A percentile compares a stretch with the other conserved stretches of the same genome.
Conservation (phyloP, 1,140 invertebrate species). For the Drosophila parvula region DNA sequence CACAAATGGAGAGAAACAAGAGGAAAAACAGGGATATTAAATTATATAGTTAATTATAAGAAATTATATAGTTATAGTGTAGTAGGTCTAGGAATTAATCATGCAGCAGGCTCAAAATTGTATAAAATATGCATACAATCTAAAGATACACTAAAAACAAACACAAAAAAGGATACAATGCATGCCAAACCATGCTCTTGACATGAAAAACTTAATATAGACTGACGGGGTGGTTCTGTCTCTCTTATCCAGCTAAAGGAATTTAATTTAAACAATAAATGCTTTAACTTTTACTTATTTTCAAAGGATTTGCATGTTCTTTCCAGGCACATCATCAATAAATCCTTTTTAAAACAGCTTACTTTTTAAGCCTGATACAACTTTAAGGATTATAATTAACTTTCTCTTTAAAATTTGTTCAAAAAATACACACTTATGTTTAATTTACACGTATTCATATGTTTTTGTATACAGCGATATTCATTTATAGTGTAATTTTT, state of each 20-base stretch:
- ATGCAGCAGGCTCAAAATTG: conserved; percentile 31
- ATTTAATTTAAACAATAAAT: neutral
- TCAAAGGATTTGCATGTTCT: neutral
- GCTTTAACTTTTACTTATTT: neutral
- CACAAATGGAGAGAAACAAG: conserved; percentile 23
- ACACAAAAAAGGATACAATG: neutral
- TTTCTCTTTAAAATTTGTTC: neutral
- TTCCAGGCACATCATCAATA: neutral
- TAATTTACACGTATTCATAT: conserved; percentile 69
- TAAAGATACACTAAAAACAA: neutral
- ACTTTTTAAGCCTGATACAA: neutral
- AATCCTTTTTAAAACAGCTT: neutral
- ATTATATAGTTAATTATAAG: too few species aligned
- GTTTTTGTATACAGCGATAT: conserved; percentile 34
- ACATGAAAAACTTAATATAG: neutral
- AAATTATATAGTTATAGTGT: conserved; percentile 1
- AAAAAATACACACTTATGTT: conserved; percentile 46
- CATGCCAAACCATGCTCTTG: conserved; percentile 16
- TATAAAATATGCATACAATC: neutral
- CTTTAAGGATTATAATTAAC: neutral
- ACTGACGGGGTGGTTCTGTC: conserved; percentile 23
- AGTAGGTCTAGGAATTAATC: conserved; percentile 5
- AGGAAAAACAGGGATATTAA: conserved; percentile 1
- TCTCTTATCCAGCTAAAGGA: conserved; percentile 21
- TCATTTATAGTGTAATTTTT: conserved; percentile 46